Base-by-base conservation (phyloP, 2,113 vertebrate genomes). In the Carassius auratus region DNA sequence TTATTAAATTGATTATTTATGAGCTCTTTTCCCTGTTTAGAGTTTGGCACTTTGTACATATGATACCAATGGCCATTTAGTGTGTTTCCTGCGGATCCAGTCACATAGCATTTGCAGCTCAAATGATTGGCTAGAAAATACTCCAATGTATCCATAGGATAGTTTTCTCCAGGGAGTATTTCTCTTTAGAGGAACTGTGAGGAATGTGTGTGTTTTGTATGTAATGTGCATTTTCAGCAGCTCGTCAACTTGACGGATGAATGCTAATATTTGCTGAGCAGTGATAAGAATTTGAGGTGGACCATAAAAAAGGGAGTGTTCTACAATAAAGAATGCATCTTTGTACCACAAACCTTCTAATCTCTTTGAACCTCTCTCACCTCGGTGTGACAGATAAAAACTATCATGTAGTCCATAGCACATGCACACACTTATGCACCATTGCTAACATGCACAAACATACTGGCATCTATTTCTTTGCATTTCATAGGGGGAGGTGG, bases 261-360 rank as follows among this genome's bases (percentile, higher is more conserved):
- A 89, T 64, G 84, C 83, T 91, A 92, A 92, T 92, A 90, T 92
- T 91, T 90, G 66, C 45, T 86, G 87, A 90, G 91, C 88, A 81
- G 66, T 23, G 90, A 92, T 93, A 91, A 89, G 78, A 90, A 71
- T 15, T 81, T 33, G 64, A 76, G 15, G 68, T 64, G 64, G 81
- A 86, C 30, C 87, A 66, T 4, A 66, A 68, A 62, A 66, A 66
- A 84, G 42, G 42, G 42, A 42, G 42, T 62, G 42, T 10, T 71
- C 68, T 77, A 55, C 45, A 62, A 64, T 45, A 48, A 84, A 73
- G 85, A 91, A 91, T 91, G 92, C 88, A 88, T 90, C 90, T 90
- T 77, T 90, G 87, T 85, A 90, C 87, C 50, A 23, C 50, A 80
- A 90, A 78, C 76, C 88, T 57, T 71, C 85, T 85, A 76, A 26